Conservation (phyloP, 2,113 vertebrate genomes). For the Chunga burmeisteri region DNA sequence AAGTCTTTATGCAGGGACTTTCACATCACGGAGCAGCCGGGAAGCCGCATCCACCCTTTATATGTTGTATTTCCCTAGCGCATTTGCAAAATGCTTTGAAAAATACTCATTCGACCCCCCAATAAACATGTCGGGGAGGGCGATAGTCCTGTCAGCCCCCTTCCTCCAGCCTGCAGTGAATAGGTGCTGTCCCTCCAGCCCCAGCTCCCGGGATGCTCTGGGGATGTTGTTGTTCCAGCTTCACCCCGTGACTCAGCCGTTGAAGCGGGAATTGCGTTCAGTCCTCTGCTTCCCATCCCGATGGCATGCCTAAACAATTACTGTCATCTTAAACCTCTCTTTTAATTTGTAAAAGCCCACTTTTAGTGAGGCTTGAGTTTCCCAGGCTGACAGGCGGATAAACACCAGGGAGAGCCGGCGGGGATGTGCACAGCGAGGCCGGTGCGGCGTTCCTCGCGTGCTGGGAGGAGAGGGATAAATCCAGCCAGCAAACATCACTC, state of each 20-base stretch:
- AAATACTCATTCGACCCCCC: neutral
- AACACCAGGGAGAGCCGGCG: neutral
- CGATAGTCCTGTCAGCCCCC: too few relatives aligned
- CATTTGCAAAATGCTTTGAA: neutral
- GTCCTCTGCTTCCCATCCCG: neutral
- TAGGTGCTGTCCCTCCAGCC: neutral
- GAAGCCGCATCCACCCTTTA: neutral
- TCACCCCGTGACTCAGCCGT: neutral
- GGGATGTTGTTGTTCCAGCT: neutral
- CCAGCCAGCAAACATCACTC: neutral
- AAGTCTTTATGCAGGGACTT: neutral
- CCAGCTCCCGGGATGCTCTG: neutral
- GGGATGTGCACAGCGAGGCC: neutral
- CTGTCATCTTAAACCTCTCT: neutral
- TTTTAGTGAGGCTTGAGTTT: neutral
- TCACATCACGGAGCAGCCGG: fast-evolving
- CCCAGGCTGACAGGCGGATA: neutral
- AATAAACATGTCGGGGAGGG: fast-evolving
- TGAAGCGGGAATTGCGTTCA: neutral
- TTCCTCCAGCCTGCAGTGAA: neutral
- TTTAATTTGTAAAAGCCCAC: neutral
- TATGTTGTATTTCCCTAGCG: neutral
- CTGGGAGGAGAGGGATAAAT: neutral
- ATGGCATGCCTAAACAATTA: neutral
- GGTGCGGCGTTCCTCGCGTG: neutral